phyloP scores from a whole-genome alignment of 64 coral and sea anemone genomes.

The Acropora tenuis region DNA sequence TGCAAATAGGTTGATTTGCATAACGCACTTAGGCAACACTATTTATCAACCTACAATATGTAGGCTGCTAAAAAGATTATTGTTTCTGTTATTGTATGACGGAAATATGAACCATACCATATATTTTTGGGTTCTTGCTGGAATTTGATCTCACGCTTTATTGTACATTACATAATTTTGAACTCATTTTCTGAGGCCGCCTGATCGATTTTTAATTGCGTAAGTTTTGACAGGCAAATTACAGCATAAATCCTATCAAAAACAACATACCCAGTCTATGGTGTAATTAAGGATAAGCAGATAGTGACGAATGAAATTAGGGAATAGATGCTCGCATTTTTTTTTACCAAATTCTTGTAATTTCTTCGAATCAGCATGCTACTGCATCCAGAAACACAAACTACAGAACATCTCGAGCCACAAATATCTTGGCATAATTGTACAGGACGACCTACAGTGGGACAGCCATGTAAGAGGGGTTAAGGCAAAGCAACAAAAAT shows the following conservation, averaged over 20 bases:
- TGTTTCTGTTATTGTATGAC: not conserved
- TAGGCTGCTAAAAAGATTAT: conserved; percentile 1
- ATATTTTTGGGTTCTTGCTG: not conserved
- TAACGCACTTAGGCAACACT: no score
- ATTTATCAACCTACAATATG: not conserved
- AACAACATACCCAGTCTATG: no score
- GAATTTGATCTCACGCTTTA: conserved; percentile 8
- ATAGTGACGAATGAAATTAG: no score
- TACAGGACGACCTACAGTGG: not conserved
- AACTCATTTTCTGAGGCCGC: conserved; percentile 11
- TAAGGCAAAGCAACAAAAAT: conserved; percentile 41
- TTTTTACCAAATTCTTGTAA: no score
- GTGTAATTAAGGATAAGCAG: no score
- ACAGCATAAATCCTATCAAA: no score
- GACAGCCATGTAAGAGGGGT: conserved; percentile 41
- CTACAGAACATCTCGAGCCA: no score
- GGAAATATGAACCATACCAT: not conserved
- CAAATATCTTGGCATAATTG: no score
- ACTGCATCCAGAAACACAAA: no score
- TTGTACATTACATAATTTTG: conserved; percentile 17
- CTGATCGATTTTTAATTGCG: conserved; percentile 4
- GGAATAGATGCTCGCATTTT: no score
- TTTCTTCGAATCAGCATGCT: not conserved
- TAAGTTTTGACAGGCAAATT: conserved; percentile 28
- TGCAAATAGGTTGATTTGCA: no score